phyloP scores from a whole-genome alignment of 2,797 vertebrate genomes.

The Eulemur coronatus region DNA sequence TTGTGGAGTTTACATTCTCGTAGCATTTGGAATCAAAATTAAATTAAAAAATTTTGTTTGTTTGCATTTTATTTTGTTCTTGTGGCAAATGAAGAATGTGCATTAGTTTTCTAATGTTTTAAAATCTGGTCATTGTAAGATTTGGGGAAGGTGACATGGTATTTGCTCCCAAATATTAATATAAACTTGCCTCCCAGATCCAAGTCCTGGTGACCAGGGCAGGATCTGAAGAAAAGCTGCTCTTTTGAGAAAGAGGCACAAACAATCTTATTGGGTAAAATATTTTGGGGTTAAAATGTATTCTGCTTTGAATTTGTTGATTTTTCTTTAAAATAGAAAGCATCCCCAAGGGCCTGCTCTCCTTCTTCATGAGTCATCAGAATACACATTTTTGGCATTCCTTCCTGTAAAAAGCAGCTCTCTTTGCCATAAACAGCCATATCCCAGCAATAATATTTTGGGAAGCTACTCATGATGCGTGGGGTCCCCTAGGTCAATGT shows the following conservation, averaged over 20 bases:
- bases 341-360: conserved; percentile 77
- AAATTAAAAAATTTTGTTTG: neutral
- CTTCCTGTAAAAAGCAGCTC: conserved; percentile 71
- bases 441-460: conserved; percentile 62
- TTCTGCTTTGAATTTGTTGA: conserved; percentile 51
- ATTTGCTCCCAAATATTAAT: neutral
- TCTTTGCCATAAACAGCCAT: conserved; percentile 75
- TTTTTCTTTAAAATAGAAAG: conserved; percentile 81
- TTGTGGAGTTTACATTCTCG: neutral
- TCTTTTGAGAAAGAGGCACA: neutral
- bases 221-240: neutral
- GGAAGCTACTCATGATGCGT: conserved; percentile 38
- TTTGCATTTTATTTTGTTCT: neutral
- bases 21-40: neutral
- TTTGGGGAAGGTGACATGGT: neutral
- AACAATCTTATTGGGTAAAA: neutral
- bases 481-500: conserved; percentile 40
- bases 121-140: neutral
- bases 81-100: neutral
- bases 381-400: conserved; percentile 85
- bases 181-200: neutral
- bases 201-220: neutral
- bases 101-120: neutral
- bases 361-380: conserved; percentile 82
- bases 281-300: conserved; percentile 55